Percentiles rank a stretch among this genome's conserved stretches.
Evolutionary conservation across 1,140 invertebrate genomes (phyloP).

Genomic region (Pogonomyrmex californicus): DNA sequence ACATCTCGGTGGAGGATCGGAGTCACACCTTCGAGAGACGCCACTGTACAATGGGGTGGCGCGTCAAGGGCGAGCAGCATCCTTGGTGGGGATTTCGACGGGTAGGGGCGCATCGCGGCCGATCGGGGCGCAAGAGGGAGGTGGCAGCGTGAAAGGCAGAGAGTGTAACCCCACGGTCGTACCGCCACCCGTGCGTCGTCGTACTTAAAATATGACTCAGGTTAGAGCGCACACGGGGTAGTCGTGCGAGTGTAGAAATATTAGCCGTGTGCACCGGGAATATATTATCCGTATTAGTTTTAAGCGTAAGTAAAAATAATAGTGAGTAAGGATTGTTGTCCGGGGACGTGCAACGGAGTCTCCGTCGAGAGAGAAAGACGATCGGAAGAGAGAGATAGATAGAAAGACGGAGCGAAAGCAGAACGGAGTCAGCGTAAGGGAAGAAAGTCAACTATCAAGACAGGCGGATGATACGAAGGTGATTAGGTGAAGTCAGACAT

Average conservation of each 20-base stretch:
- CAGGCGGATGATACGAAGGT: conserved; percentile 28
- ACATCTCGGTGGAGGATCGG: not conserved
- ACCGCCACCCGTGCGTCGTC: conserved; percentile 57
- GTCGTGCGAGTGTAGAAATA: conserved; percentile 50
- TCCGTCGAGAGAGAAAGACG: conserved; percentile 3
- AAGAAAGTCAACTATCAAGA: conserved; percentile 14
- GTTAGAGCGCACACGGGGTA: conserved; percentile 49
- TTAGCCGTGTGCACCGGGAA: conserved; percentile 43
- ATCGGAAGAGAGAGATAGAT: not conserved
- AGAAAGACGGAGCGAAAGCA: not conserved
- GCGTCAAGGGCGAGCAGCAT: conserved; percentile 44
- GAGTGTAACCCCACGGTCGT: conserved; percentile 61
- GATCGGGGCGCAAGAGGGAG: conserved; percentile 55
- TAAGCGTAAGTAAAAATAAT: conserved; percentile 23
- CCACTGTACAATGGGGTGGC: conserved; percentile 31
- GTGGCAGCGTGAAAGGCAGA: conserved; percentile 53
- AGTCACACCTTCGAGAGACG: not conserved
- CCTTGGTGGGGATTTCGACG: conserved; percentile 23
- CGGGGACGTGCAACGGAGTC: conserved; percentile 39
- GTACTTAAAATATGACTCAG: conserved; percentile 60
- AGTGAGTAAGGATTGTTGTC: conserved; percentile 42
- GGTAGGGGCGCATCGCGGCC: conserved; percentile 36
- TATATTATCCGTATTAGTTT: conserved; percentile 51
- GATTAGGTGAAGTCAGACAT: conserved; percentile 32
- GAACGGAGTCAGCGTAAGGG: conserved; percentile 1